Conservation (phyloP, 2,797 vertebrate genomes). For the Corythornis leucogaster region DNA sequence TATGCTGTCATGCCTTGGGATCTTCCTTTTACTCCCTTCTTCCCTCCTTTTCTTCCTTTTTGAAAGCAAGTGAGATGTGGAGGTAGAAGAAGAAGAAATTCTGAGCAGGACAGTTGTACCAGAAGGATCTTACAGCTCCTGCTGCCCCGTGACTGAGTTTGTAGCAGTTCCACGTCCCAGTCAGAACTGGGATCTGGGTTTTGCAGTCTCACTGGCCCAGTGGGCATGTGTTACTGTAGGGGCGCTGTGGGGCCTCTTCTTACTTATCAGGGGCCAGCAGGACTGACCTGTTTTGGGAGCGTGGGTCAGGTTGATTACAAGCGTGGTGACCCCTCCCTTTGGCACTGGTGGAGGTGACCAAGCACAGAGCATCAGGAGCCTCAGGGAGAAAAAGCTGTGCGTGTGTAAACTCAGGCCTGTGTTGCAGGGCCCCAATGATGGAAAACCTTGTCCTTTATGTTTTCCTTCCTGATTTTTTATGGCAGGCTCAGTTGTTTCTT, state of each 20-base stretch:
- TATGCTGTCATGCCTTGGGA: not conserved
- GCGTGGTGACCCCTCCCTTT: not conserved
- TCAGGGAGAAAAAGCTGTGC: not conserved
- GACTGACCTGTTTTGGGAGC: not conserved
- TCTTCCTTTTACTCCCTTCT: not conserved
- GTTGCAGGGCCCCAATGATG: not conserved
- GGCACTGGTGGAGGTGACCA: not conserved
- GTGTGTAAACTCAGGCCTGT: not conserved
- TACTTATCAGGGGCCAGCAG: slow-evolving; percentile 4
- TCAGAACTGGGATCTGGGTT: not conserved
- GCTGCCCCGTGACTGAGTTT: accelerated
- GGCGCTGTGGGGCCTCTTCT: not conserved
- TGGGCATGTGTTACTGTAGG: not conserved
- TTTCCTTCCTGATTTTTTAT: not conserved
- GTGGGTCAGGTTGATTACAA: not conserved
- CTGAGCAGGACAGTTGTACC: not conserved
- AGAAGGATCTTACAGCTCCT: not conserved
- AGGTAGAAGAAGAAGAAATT: not conserved
- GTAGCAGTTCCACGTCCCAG: accelerated
- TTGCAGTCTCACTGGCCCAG: not conserved
- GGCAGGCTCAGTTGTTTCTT: not conserved
- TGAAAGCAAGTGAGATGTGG: not conserved
- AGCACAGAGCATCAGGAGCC: not conserved
- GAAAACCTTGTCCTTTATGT: not conserved
- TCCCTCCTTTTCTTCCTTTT: not conserved